Evolutionary conservation across 2,888 invertebrate genomes (phyloP).

Genomic region (Nemoura dubitans): DNA sequence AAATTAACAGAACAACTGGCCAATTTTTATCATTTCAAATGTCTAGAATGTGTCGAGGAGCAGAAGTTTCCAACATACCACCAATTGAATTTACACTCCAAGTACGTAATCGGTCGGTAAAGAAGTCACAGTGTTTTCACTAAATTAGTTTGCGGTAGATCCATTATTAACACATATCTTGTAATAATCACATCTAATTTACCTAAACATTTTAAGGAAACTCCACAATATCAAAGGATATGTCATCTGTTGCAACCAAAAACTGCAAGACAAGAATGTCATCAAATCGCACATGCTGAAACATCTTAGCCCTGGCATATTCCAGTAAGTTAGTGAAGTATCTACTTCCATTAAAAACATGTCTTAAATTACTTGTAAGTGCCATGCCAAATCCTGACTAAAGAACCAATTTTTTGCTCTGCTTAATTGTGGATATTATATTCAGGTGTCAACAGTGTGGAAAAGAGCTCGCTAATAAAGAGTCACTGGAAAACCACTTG

Average conservation of each 20-base stretch:
- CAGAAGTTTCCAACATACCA: constrained; percentile 34
- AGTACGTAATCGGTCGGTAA: constrained; percentile 3
- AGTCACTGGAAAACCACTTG: constrained; percentile 34
- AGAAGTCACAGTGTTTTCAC: too few species aligned
- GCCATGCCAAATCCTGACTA: not conserved
- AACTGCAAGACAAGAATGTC: constrained; percentile 36
- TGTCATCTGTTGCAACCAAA: constrained; percentile 36
- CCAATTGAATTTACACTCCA: constrained; percentile 35
- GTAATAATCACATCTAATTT: not conserved
- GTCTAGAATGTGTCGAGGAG: constrained; percentile 32
- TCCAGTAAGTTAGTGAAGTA: constrained; percentile 34
- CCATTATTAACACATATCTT: too few species aligned
- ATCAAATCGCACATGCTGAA: constrained; percentile 40
- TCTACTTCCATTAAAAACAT: not conserved
- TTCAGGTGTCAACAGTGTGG: constrained; percentile 37
- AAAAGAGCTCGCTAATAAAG: constrained; percentile 40
- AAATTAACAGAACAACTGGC: constrained; percentile 33
- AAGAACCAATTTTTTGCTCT: not conserved
- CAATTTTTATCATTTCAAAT: constrained; percentile 33
- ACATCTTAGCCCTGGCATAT: constrained; percentile 37
- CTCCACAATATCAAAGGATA: constrained; percentile 26
- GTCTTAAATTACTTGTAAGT: too few species aligned
- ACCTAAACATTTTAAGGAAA: constrained; percentile 15
- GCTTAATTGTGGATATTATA: too few species aligned
- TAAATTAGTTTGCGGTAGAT: too few species aligned